Conservation (phyloP, 2,113 vertebrate species). For the Oryzias celebensis region DNA sequence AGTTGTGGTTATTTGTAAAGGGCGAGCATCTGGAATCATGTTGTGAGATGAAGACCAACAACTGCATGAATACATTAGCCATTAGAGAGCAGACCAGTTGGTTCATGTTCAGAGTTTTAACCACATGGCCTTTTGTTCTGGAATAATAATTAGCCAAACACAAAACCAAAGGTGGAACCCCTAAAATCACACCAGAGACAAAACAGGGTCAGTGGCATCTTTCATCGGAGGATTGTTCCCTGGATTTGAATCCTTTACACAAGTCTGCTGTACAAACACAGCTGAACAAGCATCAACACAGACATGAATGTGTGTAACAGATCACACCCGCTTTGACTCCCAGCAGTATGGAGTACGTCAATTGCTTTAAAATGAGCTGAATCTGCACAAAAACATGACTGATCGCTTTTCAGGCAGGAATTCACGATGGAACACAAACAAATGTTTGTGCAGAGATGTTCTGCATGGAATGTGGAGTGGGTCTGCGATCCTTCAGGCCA, state of each 20-base stretch:
- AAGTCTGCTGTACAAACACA: conserved; percentile 27
- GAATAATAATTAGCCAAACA: background rate
- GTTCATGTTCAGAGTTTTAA: conserved; percentile 7
- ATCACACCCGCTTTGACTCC: too few relatives aligned
- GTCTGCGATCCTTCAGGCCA: conserved; percentile 30
- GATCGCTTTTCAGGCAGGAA: conserved; percentile 14
- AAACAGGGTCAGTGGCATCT: conserved; percentile 3
- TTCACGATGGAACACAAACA: conserved; percentile 38
- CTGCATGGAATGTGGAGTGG: conserved; percentile 53
- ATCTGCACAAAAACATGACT: background rate
- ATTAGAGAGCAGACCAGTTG: conserved; percentile 27
- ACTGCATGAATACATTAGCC: background rate
- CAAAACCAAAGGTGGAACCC: background rate
- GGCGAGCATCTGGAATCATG: too few relatives aligned
- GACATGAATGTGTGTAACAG: too few relatives aligned
- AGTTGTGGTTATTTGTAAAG: background rate
- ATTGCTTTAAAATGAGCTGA: background rate
- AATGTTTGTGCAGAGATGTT: conserved; percentile 35
- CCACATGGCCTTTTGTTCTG: background rate
- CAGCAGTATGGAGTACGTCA: too few relatives aligned
- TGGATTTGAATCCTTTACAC: conserved; percentile 27
- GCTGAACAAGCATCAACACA: conserved; percentile 30
- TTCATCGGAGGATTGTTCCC: conserved; percentile 6
- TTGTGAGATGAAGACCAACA: background rate
- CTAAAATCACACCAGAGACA: conserved; percentile 2